phyloP scores from a whole-genome alignment of 2,797 vertebrate genomes.

The Fundulus diaphanus region DNA sequence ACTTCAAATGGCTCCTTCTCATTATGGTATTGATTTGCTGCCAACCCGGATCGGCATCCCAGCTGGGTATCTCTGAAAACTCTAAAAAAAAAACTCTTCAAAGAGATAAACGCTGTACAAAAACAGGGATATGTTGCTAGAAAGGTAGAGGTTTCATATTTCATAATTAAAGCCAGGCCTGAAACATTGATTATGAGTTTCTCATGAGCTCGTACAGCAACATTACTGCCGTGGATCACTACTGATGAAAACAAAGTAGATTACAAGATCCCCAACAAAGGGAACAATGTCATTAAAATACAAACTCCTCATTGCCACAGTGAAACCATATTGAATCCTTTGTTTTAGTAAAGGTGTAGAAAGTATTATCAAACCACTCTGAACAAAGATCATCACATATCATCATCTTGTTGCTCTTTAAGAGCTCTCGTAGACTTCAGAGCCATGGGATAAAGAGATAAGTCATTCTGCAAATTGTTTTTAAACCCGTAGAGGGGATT shows the following conservation, averaged over 20 bases:
- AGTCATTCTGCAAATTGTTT: conserved; percentile 57
- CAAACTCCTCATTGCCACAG: neutral
- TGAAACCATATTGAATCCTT: neutral
- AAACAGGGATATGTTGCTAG: conserved; percentile 13
- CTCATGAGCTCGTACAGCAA: conserved; percentile 23
- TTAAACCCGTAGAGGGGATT: conserved; percentile 67
- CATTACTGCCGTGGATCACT: conserved; percentile 17
- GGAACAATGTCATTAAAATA: neutral
- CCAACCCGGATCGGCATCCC: conserved; percentile 35
- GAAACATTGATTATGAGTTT: conserved; percentile 34
- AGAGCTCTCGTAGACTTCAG: conserved; percentile 39
- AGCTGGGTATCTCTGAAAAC: conserved; percentile 23
- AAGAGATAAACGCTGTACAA: conserved; percentile 18
- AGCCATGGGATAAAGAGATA: conserved; percentile 58
- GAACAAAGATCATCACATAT: conserved; percentile 34
- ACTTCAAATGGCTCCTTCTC: conserved; percentile 20
- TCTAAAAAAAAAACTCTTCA: conserved; percentile 25
- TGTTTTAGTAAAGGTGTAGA: conserved; percentile 9
- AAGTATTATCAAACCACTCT: conserved; percentile 13
- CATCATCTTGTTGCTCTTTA: conserved; percentile 31
- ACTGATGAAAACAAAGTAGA: conserved; percentile 26
- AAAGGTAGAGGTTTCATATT: conserved; percentile 23
- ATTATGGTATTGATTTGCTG: conserved; percentile 37
- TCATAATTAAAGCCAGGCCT: conserved; percentile 28
- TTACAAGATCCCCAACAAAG: conserved; percentile 8